Percentiles rank a stretch among this genome's conserved stretches.
Conservation (phyloP, 2,888 invertebrate species). For the Eilema sororculum region DNA sequence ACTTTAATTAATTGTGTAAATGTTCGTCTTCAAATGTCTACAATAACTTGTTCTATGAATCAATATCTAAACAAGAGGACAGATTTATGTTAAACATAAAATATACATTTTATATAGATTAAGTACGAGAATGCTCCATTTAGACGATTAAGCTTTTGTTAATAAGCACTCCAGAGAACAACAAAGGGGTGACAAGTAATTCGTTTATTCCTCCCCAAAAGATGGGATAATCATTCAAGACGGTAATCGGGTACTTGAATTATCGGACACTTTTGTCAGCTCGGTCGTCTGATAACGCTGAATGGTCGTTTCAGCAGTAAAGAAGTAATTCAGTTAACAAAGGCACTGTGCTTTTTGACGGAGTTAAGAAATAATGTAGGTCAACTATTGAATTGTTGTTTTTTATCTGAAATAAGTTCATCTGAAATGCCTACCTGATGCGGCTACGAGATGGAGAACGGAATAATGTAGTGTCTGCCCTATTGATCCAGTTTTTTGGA, state of each 20-base stretch:
- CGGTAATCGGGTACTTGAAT: constrained; percentile 42
- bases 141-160: constrained; percentile 80
- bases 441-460: too few species aligned
- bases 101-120: constrained; percentile 74
- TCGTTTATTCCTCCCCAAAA: constrained; percentile 68
- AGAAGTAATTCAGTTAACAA: constrained; percentile 6
- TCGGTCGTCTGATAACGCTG: constrained; percentile 30
- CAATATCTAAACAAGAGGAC: constrained; percentile 62
- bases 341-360: not conserved
- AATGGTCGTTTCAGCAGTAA: constrained; percentile 27
- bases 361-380: not conserved
- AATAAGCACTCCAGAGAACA: constrained; percentile 71
- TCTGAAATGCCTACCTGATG: not conserved
- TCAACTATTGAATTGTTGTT: not conserved
- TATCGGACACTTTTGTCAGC: constrained; percentile 48
- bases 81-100: constrained; percentile 71
- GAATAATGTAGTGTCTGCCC: too few species aligned
- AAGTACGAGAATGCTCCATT: constrained; percentile 74
- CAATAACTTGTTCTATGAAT: constrained; percentile 44
- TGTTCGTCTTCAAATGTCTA: constrained; percentile 25
- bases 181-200: constrained; percentile 83
- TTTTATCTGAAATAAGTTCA: not conserved
- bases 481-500: not conserved
- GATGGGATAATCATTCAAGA: constrained; percentile 60
- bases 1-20: not conserved